Conservation (phyloP, 2,797 vertebrate genomes). For the Setipinna tenuifilis region DNA sequence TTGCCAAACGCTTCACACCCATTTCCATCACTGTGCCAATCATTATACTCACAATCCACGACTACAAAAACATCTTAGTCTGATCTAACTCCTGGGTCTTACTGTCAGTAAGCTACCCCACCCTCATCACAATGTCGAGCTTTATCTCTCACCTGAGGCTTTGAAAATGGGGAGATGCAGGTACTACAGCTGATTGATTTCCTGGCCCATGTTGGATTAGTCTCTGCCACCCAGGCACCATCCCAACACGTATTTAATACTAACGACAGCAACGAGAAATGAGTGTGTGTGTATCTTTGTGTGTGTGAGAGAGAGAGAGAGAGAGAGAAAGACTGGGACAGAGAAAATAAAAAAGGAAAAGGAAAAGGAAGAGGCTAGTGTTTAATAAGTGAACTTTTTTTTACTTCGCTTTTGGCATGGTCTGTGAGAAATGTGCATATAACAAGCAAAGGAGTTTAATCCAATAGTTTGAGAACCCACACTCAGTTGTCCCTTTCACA, state of each 20-base stretch:
- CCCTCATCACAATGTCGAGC: background rate
- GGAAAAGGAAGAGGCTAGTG: background rate
- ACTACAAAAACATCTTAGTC: background rate
- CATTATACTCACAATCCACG: background rate
- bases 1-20: background rate
- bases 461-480: background rate
- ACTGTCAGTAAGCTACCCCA: background rate
- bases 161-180: background rate
- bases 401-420: background rate
- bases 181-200: background rate
- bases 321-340: background rate
- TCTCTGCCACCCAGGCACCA: background rate
- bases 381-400: background rate
- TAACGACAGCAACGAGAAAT: background rate
- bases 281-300: too few species aligned
- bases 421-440: background rate
- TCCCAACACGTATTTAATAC: background rate
- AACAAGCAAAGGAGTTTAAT: conserved; percentile 5
- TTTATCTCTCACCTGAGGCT: background rate
- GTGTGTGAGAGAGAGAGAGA: too few species aligned
- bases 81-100: background rate
- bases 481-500: too few species aligned
- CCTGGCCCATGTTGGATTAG: background rate
- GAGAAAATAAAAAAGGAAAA: background rate
- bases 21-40: background rate